A percentile compares a stretch with the other conserved stretches of the same genome.
Evolutionary conservation across 1,140 invertebrate species (phyloP).

Genomic region (Rhyacophila brunnea): DNA sequence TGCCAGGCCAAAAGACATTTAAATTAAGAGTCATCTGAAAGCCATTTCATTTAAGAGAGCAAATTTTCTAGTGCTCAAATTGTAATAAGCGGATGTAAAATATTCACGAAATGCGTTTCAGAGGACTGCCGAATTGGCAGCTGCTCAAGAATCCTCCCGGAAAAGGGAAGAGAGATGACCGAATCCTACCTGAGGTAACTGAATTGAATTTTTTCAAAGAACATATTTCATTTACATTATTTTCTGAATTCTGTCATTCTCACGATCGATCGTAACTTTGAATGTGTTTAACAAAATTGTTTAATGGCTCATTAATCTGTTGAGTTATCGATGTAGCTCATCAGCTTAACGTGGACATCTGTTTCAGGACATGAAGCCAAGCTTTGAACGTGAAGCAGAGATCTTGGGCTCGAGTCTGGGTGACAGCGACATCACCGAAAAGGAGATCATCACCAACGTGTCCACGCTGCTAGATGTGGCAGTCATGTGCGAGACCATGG

Average conservation of each 20-base stretch:
- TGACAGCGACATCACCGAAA: slow-evolving; percentile 78
- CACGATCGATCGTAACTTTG: too few relatives aligned
- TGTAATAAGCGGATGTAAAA: too few relatives aligned
- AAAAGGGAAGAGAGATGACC: slow-evolving; percentile 24
- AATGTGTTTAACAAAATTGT: too few relatives aligned
- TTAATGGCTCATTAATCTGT: too few relatives aligned
- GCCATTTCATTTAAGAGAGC: too few relatives aligned
- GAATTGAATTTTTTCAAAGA: too few relatives aligned
- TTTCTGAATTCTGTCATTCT: too few relatives aligned
- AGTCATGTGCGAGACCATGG: slow-evolving; percentile 89
- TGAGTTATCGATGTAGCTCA: neutral
- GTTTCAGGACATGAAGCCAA: slow-evolving; percentile 45
- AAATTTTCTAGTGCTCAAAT: too few relatives aligned
- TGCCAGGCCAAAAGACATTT: too few relatives aligned
- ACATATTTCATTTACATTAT: too few relatives aligned
- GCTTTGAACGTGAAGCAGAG: slow-evolving; percentile 77
- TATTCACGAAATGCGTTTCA: slow-evolving; percentile 38
- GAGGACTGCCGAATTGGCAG: slow-evolving; percentile 80
- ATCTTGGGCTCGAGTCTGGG: slow-evolving; percentile 86
- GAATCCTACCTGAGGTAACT: too few relatives aligned
- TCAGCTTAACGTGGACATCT: neutral
- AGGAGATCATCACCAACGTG: slow-evolving; percentile 79
- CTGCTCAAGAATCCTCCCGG: slow-evolving; percentile 60
- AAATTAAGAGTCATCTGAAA: too few relatives aligned
- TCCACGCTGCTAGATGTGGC: slow-evolving; percentile 78